Base-by-base conservation (phyloP, 2,797 vertebrate species). In the Pipistrellus pygmaeus region DNA sequence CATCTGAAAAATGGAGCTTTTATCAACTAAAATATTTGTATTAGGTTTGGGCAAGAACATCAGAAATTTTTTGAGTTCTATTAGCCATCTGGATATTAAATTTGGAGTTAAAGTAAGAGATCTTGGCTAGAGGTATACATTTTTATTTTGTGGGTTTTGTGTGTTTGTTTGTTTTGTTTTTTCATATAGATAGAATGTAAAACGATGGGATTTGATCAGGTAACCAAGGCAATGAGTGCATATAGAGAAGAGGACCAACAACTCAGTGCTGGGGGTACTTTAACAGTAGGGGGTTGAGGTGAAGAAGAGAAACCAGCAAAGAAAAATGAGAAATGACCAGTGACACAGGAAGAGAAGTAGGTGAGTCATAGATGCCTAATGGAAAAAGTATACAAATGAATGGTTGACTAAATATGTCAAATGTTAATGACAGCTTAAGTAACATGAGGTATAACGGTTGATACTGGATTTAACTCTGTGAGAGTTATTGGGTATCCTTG, bases 41-140 rank as follows among this genome's bases (percentile, higher is more conserved):
- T 82, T 75, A 85, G 27, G 25, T 92, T 72, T 93, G 71, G 27
- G 15, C 21, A 89, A 95, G 38, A 88, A 53, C 20, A 85, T 46
- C 14, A 81, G 13, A 20, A 30, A 64, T 90, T 38, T 23, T 88
- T 78, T 80, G 53, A 86, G 35, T 10, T 6, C 68, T 51, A 27
- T 90, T 80, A 73, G 30, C 71, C 15, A 66, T 87, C 55, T 91
- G n/a, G 41, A 68, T 85, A 20, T 20, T 2, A 72, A 77, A 35
- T 76, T 17, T 83, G 3, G 46, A 41, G 20, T 84, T 92, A 30
- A 88, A 55, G 25, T 78, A 93, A 60, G 8, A 90, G 35, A 6
- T 53, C 21, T 86, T 95, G 35, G 15, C 20, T 94, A 76, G 51
- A 78, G 69, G 44, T 51, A 46, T 23, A 66, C 8, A 60, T 77